A percentile compares a stretch with the other conserved stretches of the same genome.
Evolutionary conservation across 2,888 invertebrate genomes (phyloP).

Genomic region (Antitype chi): DNA sequence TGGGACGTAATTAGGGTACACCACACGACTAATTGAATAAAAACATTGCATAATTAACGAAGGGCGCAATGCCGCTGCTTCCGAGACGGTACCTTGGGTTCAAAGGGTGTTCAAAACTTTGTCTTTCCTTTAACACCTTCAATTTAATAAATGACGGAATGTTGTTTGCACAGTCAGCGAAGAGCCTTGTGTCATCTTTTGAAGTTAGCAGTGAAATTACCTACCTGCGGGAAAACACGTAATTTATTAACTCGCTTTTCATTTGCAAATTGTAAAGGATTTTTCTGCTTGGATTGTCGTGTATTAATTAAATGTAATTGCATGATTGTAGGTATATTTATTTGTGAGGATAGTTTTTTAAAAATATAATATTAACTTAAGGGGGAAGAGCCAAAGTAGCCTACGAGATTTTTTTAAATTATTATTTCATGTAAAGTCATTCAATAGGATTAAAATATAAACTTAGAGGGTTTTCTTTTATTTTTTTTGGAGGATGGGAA

Average conservation of each 20-base stretch:
- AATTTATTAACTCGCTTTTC: constrained; percentile 22
- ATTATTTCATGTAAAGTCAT: too few relatives aligned
- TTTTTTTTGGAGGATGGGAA: too few relatives aligned
- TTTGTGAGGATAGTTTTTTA: neutral
- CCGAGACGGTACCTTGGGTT: constrained; percentile 55
- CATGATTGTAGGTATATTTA: neutral
- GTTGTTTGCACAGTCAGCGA: constrained; percentile 43
- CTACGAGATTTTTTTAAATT: too few relatives aligned
- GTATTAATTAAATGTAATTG: neutral
- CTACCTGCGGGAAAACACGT: constrained; percentile 30
- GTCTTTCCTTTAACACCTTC: constrained; percentile 60
- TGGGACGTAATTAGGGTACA: constrained; percentile 84
- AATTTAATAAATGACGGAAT: constrained; percentile 61
- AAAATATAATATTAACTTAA: too few relatives aligned
- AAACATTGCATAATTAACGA: constrained; percentile 87
- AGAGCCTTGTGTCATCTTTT: constrained; percentile 38
- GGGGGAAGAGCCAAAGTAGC: too few relatives aligned
- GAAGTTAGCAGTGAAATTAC: constrained; percentile 36
- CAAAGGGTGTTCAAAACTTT: constrained; percentile 67
- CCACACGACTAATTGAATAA: constrained; percentile 87
- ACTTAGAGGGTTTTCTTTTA: too few relatives aligned
- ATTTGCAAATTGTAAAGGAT: constrained; percentile 29
- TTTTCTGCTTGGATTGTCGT: neutral
- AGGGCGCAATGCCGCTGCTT: constrained; percentile 66
- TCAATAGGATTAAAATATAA: too few relatives aligned